Evolutionary conservation across 2,888 invertebrate genomes (phyloP).

Genomic region (Harmothoe impar): DNA sequence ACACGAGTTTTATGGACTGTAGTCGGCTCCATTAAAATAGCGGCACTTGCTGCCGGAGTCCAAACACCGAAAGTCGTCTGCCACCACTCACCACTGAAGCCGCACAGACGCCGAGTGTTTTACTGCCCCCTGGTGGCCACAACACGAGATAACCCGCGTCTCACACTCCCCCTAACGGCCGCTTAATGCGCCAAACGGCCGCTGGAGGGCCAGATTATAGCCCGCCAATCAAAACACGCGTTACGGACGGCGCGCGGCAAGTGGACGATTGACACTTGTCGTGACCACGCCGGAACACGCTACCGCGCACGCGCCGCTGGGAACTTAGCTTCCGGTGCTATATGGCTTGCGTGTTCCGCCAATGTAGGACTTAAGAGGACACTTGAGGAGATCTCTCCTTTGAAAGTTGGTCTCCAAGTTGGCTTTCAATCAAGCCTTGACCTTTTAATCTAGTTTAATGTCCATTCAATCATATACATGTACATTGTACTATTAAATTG

Average conservation of each 20-base stretch:
- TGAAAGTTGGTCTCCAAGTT: no score
- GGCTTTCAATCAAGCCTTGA: no score
- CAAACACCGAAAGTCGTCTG: not conserved
- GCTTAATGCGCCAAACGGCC: slow-evolving; percentile 26
- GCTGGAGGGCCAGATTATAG: slow-evolving; percentile 36
- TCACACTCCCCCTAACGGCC: slow-evolving; percentile 22
- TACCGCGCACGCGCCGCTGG: slow-evolving; percentile 14
- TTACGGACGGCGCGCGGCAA: not conserved
- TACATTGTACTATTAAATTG: no score
- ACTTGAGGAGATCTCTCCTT: no score
- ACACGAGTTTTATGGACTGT: not conserved
- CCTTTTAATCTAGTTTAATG: no score
- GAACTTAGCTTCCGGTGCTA: not conserved
- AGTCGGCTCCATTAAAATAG: not conserved
- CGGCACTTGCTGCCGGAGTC: not conserved
- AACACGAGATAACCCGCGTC: not conserved
- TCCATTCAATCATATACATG: no score
- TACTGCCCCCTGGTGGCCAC: not conserved
- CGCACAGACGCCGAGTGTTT: not conserved
- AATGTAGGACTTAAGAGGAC: no score
- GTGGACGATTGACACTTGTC: slow-evolving; percentile 41
- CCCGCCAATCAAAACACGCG: slow-evolving; percentile 49
- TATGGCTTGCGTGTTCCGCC: not conserved
- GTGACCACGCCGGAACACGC: not conserved
- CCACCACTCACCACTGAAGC: not conserved